These are phyloP conservation scores for Leptopilina clavipes DNA, from an alignment of 1,140 invertebrate species.

Conservation along the genomic window DNA sequence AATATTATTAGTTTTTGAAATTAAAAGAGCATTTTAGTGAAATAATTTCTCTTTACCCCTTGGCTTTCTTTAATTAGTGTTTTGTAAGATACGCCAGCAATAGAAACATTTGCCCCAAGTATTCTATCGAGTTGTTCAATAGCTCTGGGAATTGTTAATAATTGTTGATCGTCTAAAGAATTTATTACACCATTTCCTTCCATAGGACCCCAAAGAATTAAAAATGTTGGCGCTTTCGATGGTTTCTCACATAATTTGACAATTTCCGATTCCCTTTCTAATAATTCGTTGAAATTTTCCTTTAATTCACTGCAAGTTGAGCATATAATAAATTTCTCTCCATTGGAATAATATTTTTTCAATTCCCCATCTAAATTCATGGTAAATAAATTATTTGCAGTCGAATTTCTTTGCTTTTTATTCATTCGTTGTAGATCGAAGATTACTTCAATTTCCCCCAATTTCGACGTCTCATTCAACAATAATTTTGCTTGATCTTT, in stretches of 20 bases:
- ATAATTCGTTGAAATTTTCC: background rate
- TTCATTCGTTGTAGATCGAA: conserved; percentile 47
- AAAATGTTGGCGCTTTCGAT: background rate
- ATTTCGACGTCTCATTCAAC: conserved; percentile 42
- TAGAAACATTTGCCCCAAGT: background rate
- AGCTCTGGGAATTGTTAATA: background rate
- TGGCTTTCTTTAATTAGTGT: background rate
- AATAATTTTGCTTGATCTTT: conserved; percentile 49
- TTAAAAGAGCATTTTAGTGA: no score
- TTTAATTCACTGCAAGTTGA: background rate
- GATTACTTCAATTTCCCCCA: conserved; percentile 48
- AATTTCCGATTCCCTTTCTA: background rate
- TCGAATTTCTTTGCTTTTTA: conserved; percentile 12
- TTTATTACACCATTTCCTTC: background rate
- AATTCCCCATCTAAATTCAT: conserved; percentile 50
- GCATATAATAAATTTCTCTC: conserved; percentile 48
- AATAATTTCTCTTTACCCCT: no score
- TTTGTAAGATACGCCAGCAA: background rate
- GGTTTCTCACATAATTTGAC: background rate
- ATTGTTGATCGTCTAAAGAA: background rate
- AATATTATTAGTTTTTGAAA: no score
- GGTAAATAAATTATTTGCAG: conserved; percentile 8
- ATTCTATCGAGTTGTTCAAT: background rate
- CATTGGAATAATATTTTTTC: conserved; percentile 28
- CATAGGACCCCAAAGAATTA: background rate